phyloP scores from a whole-genome alignment of 2,888 invertebrate genomes.

The Tiphia femorata region DNA sequence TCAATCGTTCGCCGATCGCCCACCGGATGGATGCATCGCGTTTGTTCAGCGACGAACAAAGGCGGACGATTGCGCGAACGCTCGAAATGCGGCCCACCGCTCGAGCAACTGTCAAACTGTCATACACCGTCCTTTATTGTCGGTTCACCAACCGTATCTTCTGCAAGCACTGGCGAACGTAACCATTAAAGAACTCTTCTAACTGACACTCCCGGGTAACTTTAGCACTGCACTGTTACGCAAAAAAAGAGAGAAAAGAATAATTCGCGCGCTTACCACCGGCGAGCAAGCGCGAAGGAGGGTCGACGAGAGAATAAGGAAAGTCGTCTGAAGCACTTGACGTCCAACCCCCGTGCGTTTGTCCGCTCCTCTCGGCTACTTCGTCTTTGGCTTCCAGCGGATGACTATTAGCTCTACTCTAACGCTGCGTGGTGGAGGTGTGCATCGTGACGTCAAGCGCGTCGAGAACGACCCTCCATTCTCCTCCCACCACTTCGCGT shows the following conservation, averaged over 20 bases:
- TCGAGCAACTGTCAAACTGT: slow-evolving; percentile 33
- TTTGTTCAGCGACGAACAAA: slow-evolving; percentile 2
- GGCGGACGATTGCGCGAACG: slow-evolving; percentile 12
- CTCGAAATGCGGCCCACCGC: slow-evolving; percentile 59
- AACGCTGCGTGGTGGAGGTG: slow-evolving; percentile 45
- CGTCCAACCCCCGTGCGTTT: background rate
- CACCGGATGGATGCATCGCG: background rate
- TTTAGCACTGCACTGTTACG: no score
- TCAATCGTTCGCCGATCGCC: slow-evolving; percentile 38
- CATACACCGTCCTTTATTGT: slow-evolving; percentile 3
- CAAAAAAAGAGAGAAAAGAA: background rate
- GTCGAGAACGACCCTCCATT: slow-evolving; percentile 8
- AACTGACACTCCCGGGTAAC: no score
- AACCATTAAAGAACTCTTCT: background rate
- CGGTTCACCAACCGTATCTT: background rate
- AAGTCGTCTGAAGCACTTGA: slow-evolving; percentile 4
- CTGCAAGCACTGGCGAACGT: no score
- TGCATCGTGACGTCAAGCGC: slow-evolving; percentile 32
- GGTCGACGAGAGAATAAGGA: no score
- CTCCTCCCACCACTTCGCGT: slow-evolving; percentile 39
- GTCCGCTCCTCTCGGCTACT: slow-evolving; percentile 8
- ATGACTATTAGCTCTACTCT: slow-evolving; percentile 54
- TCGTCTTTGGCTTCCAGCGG: slow-evolving; percentile 49
- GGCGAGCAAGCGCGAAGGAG: background rate
- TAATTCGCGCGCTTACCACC: background rate